Percentiles rank a stretch among this genome's conserved stretches.
Evolutionary conservation across 2,888 invertebrate species (phyloP).

Genomic region (Drosophila gaucha): DNA sequence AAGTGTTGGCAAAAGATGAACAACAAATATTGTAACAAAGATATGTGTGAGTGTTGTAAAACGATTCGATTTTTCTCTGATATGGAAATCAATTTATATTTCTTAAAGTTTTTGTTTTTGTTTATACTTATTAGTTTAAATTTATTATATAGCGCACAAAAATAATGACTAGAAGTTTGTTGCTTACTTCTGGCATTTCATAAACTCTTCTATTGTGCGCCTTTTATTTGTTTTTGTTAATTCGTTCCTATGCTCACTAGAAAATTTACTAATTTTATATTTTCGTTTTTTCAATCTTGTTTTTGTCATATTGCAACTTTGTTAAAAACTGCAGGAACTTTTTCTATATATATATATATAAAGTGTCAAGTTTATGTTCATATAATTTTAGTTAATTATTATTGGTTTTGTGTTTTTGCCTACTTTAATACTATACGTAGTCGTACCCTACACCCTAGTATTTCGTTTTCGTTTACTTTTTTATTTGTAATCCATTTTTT

Average conservation of each 20-base stretch:
- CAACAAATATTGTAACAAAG: slow-evolving; percentile 62
- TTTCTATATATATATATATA: slow-evolving; percentile 55
- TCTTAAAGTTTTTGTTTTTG: slow-evolving; percentile 1
- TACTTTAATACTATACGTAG: slow-evolving; percentile 49
- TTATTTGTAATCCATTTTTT: slow-evolving; percentile 13
- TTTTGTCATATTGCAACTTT: slow-evolving; percentile 60
- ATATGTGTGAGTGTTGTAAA: slow-evolving; percentile 58
- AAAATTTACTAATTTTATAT: slow-evolving; percentile 44
- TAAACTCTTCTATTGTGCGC: slow-evolving; percentile 41
- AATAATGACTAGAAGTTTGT: slow-evolving; percentile 58
- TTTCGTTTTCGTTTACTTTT: slow-evolving; percentile 44
- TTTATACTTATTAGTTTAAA: slow-evolving; percentile 1
- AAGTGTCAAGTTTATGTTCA: slow-evolving; percentile 37
- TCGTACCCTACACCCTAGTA: slow-evolving; percentile 57
- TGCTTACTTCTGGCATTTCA: slow-evolving; percentile 53
- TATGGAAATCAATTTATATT: slow-evolving; percentile 45
- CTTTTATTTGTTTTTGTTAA: slow-evolving; percentile 12
- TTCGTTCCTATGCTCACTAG: slow-evolving; percentile 49
- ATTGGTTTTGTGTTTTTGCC: slow-evolving; percentile 32
- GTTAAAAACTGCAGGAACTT: slow-evolving; percentile 77
- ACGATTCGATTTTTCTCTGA: slow-evolving; percentile 43
- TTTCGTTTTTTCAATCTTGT: slow-evolving; percentile 21
- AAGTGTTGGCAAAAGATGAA: slow-evolving; percentile 26
- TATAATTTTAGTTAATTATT: slow-evolving; percentile 23
- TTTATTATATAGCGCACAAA: slow-evolving; percentile 44